phyloP scores from a whole-genome alignment of 2,113 vertebrate species.

The Lepus americanus region DNA sequence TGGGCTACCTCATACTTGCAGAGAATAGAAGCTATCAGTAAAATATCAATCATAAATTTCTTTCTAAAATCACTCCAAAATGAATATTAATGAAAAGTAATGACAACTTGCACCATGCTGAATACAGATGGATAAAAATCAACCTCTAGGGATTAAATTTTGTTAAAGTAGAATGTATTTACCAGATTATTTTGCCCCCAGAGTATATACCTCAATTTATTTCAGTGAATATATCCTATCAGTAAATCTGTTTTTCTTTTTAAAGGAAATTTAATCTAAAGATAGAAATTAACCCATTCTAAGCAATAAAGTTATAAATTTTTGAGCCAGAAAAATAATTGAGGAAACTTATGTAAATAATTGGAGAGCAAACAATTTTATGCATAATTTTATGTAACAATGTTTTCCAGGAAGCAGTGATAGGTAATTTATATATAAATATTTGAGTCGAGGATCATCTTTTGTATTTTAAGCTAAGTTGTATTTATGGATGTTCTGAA shows the following conservation, averaged over 20 bases:
- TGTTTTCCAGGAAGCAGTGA: not conserved
- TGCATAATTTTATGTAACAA: not conserved
- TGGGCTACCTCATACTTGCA: constrained; percentile 53
- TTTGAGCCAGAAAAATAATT: constrained; percentile 38
- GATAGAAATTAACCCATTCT: constrained; percentile 50
- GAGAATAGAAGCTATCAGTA: constrained; percentile 57
- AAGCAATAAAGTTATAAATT: constrained; percentile 15
- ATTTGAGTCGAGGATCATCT: not conserved
- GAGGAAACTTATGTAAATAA: not conserved
- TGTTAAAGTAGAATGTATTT: constrained; percentile 47
- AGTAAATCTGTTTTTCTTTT: not conserved
- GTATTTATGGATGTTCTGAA: not conserved
- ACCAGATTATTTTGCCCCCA: constrained; percentile 13
- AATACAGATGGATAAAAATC: not conserved
- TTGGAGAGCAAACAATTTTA: not conserved
- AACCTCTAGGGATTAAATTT: constrained; percentile 36
- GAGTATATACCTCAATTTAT: constrained; percentile 9
- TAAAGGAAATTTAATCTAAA: not conserved
- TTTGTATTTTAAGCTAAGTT: constrained; percentile 30
- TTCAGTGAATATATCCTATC: constrained; percentile 13
- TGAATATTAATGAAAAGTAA: constrained; percentile 57
- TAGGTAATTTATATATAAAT: not conserved
- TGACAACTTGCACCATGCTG: constrained; percentile 13
- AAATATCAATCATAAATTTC: constrained; percentile 16
- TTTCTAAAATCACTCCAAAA: constrained; percentile 65